A percentile compares a stretch with the other conserved stretches of the same genome.
phyloP scores from a whole-genome alignment of 2,888 invertebrate genomes.

The Iselma pallidipennis region DNA sequence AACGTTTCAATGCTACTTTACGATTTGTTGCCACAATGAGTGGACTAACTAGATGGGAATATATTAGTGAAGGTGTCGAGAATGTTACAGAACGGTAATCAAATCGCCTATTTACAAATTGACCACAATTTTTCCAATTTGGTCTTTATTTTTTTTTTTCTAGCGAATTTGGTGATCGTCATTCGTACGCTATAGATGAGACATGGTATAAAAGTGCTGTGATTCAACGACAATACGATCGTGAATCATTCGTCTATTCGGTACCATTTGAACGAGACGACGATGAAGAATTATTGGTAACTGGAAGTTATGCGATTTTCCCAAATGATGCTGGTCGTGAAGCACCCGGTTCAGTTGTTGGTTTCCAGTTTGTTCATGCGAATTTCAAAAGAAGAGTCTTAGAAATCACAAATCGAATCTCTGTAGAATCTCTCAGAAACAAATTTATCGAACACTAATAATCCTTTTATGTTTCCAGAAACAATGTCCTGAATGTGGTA shows the following conservation, averaged over 20 bases:
- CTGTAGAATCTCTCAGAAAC: no score
- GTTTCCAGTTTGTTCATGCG: slow-evolving; percentile 79
- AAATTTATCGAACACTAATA: no score
- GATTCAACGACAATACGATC: slow-evolving; percentile 77
- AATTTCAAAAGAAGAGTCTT: slow-evolving; percentile 71
- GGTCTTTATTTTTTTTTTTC: background rate
- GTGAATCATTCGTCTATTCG: slow-evolving; percentile 77
- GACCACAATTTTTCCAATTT: no score
- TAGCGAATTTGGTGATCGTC: slow-evolving; percentile 76
- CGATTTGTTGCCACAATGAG: slow-evolving; percentile 88
- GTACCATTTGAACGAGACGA: slow-evolving; percentile 64
- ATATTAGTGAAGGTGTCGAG: slow-evolving; percentile 64
- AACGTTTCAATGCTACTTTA: slow-evolving; percentile 72
- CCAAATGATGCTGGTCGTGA: slow-evolving; percentile 74
- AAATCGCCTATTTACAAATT: no score
- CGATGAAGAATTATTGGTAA: slow-evolving; percentile 67
- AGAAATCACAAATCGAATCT: slow-evolving; percentile 60
- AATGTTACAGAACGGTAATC: slow-evolving; percentile 33
- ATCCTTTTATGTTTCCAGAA: slow-evolving; percentile 35
- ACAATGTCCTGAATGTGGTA: slow-evolving; percentile 60
- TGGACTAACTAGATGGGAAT: slow-evolving; percentile 87
- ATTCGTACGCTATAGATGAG: slow-evolving; percentile 81
- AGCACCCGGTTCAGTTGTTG: slow-evolving; percentile 88
- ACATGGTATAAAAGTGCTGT: slow-evolving; percentile 92
- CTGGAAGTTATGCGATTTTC: slow-evolving; percentile 83